A percentile compares a stretch with the other conserved stretches of the same genome.
phyloP scores from a whole-genome alignment of 2,113 vertebrate genomes.

The Campylomormyrus tamandua region DNA sequence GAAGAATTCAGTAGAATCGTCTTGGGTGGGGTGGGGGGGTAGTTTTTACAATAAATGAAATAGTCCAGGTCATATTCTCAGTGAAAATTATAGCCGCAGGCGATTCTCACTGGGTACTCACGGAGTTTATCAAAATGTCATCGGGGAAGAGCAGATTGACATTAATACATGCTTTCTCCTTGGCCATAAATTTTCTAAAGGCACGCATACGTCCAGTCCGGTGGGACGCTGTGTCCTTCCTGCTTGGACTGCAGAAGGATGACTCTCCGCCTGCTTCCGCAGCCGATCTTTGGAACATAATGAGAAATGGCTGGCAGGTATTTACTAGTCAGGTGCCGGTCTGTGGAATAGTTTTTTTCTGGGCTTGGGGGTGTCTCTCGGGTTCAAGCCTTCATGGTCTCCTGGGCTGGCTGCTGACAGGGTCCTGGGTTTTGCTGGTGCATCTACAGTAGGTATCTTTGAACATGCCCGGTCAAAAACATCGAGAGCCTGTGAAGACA shows the following conservation, averaged over 20 bases:
- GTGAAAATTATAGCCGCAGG: not conserved
- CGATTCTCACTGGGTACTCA: not conserved
- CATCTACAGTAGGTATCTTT: not conserved
- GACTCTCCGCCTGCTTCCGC: not conserved
- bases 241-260: not conserved
- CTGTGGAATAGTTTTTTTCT: not conserved
- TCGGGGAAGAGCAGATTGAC: not conserved
- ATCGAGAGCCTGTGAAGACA: not conserved
- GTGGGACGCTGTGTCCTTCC: not conserved
- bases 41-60: constrained; percentile 1
- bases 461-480: not conserved
- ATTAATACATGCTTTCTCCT: not conserved
- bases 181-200: not conserved
- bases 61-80: not conserved
- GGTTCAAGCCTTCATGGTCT: not conserved
- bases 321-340: not conserved
- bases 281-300: not conserved
- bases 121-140: not conserved
- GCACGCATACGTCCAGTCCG: not conserved
- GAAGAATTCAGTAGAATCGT: not conserved
- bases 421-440: not conserved
- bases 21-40: not conserved
- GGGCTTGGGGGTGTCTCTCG: not conserved
- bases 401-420: not conserved
- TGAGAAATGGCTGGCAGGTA: not conserved